These are phyloP conservation scores for Cydia strobilella DNA, from an alignment of 1,140 invertebrate species.

Conservation along the genomic window DNA sequence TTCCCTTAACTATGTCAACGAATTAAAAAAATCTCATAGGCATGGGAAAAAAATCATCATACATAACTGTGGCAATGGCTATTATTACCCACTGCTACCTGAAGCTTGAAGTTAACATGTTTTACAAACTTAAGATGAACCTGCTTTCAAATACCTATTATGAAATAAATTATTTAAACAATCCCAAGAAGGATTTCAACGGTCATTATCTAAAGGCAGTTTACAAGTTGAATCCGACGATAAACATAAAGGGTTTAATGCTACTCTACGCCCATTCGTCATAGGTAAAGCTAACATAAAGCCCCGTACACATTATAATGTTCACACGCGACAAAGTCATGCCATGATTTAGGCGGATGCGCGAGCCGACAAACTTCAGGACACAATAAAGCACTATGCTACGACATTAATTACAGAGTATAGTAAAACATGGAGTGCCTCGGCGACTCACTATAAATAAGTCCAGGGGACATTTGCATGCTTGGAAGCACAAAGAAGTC, in stretches of 20 bases:
- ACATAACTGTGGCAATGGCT: too few relatives aligned
- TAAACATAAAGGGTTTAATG: constrained; percentile 22
- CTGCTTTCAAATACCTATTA: background rate
- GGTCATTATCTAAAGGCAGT: constrained; percentile 26
- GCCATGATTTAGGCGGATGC: constrained; percentile 54
- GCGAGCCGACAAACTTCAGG: constrained; percentile 48
- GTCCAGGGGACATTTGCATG: constrained; percentile 53
- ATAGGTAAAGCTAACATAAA: constrained; percentile 30
- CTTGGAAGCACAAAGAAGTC: constrained; percentile 59
- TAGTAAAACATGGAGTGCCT: constrained; percentile 56
- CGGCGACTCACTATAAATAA: constrained; percentile 49
- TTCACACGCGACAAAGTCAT: constrained; percentile 45
- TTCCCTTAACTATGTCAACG: too few relatives aligned
- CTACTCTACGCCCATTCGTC: background rate
- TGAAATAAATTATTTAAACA: background rate
- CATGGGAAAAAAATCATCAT: too few relatives aligned
- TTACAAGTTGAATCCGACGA: constrained; percentile 19
- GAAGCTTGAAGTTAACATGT: too few relatives aligned
- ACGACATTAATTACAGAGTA: constrained; percentile 65
- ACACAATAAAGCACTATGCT: constrained; percentile 58
- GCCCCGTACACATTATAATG: constrained; percentile 17
- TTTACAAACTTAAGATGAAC: background rate
- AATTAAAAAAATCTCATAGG: too few relatives aligned
- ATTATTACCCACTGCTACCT: too few relatives aligned
- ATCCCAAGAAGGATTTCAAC: constrained; percentile 7